phyloP scores from a whole-genome alignment of 2,888 invertebrate species.

The Catocala nupta region DNA sequence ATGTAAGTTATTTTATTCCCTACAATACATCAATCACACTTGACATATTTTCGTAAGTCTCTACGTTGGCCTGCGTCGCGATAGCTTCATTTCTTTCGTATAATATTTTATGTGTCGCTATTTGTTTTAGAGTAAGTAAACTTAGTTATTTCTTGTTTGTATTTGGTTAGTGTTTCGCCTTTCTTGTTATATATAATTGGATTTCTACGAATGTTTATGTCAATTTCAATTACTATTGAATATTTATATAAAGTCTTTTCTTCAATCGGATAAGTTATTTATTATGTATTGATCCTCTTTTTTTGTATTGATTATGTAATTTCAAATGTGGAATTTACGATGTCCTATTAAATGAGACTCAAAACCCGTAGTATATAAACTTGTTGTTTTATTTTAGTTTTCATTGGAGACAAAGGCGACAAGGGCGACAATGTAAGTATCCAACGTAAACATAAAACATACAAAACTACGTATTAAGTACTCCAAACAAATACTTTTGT shows the following conservation, averaged over 20 bases:
- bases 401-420: slow-evolving; percentile 69
- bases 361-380: neutral
- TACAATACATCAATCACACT: slow-evolving; percentile 66
- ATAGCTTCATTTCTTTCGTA: slow-evolving; percentile 49
- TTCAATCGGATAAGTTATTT: too few species aligned
- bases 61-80: slow-evolving; percentile 44
- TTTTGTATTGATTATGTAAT: too few species aligned
- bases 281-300: too few species aligned
- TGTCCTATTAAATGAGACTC: too few species aligned
- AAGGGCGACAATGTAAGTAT: slow-evolving; percentile 69
- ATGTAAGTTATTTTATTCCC: slow-evolving; percentile 71
- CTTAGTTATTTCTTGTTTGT: slow-evolving; percentile 12
- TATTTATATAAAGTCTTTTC: too few species aligned
- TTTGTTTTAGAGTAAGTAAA: slow-evolving; percentile 16
- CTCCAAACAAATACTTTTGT: slow-evolving; percentile 54
- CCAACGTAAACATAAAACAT: slow-evolving; percentile 26
- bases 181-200: slow-evolving; percentile 21
- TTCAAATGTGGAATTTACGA: too few species aligned
- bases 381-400: slow-evolving; percentile 58
- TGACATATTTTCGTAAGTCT: slow-evolving; percentile 56
- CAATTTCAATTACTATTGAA: neutral
- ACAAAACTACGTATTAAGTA: slow-evolving; percentile 39
- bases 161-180: slow-evolving; percentile 14
- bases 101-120: slow-evolving; percentile 28
- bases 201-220: neutral